phyloP scores from a whole-genome alignment of 2,113 vertebrate genomes.

The Theristicus caerulescens region DNA sequence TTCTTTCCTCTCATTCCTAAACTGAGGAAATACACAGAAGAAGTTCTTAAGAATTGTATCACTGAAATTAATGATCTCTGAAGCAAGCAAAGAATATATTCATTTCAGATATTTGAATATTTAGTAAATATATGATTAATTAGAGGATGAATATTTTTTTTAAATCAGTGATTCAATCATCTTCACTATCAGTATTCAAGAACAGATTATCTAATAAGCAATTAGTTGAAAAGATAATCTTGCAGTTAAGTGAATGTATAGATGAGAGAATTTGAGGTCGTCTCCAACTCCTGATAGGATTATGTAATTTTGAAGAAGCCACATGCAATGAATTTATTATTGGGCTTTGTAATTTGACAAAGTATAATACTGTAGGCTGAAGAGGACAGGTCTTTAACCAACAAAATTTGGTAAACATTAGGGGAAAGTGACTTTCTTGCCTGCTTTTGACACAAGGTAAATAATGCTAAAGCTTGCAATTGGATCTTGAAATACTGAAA shows the following conservation, averaged over 20 bases:
- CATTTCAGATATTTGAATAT: slow-evolving; percentile 10
- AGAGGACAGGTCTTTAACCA: neutral
- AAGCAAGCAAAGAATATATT: neutral
- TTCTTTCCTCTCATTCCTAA: neutral
- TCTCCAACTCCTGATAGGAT: neutral
- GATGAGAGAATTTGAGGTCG: slow-evolving; percentile 18
- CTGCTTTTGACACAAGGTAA: neutral
- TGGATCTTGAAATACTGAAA: neutral
- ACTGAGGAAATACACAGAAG: neutral
- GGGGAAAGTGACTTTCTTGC: neutral
- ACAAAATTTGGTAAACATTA: neutral
- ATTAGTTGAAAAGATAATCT: slow-evolving; percentile 31
- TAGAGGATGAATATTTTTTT: slow-evolving; percentile 23
- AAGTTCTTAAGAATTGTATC: neutral
- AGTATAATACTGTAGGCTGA: neutral
- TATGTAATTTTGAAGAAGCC: neutral
- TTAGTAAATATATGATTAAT: slow-evolving; percentile 1
- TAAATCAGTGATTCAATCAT: slow-evolving; percentile 2
- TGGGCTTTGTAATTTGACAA: neutral
- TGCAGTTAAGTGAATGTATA: neutral
- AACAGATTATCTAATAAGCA: slow-evolving; percentile 16
- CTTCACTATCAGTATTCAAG: neutral
- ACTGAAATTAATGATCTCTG: neutral
- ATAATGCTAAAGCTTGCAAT: neutral
- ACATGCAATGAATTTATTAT: neutral